Evolutionary conservation across 2,888 invertebrate species (phyloP), one percentile per base, ranked within the genome.

Genomic region (Amphipoea lucens): DNA sequence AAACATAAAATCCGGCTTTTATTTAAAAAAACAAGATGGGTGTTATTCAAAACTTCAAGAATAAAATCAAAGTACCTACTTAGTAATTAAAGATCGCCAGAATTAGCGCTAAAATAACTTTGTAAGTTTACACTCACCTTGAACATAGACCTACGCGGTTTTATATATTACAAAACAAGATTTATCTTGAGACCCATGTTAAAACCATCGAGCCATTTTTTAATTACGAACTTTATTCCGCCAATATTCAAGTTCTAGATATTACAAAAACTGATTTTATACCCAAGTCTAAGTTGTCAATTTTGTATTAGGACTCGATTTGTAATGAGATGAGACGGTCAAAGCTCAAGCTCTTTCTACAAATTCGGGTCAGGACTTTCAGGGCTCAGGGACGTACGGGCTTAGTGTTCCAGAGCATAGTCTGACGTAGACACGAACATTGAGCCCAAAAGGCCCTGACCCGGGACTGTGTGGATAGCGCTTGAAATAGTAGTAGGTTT

Each of bases 361-460:
- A 60, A n/a, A 81, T 51, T 36, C 20, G 7, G 57, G 66, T 74
- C 74, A 57, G 57, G 57, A 81, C 29, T 57, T 65, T 73, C n/a
- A 12, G 51, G 12, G 14, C 74, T 82, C 79, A 74, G 29, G 75
- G 79, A 67, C 75, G 57, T 60, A 4, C 14, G 57, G 40, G 23
- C 57, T 73, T 73, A 81, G 57, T 29, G 65, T 66, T 66, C 65
- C 57, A 20, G 48, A 74, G 42, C 36, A 23, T 45, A 36, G 40
- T 40, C 79, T 60, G 81, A 60, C 74, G 73, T 81, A 57, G 60
- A 14, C 14, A 45, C 29, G 57, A 17, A n/a, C 54, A 14, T 36
- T 51, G 48, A 57, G 45, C n/a, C n/a, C 14, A 20, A 7, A 54
- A 36, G 42, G 20, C 74, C 74, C 40, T 79, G 82, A 66, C 82